phyloP scores from a whole-genome alignment of 2,113 vertebrate species.

The Leptobrachium leishanense region DNA sequence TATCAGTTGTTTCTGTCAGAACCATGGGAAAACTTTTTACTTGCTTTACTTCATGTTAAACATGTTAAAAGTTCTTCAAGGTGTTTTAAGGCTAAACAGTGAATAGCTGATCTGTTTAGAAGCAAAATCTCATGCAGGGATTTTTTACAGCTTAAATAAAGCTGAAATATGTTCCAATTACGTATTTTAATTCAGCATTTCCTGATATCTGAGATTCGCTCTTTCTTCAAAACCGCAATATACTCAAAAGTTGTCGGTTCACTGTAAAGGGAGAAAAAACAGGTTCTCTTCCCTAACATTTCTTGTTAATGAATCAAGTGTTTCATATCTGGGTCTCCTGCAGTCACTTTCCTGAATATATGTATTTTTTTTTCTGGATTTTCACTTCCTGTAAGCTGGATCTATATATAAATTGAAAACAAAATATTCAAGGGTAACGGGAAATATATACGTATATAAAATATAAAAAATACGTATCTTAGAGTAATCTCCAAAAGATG shows the following conservation, averaged over 20 bases:
- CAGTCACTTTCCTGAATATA: neutral
- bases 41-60: too few relatives aligned
- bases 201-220: neutral
- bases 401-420: too few relatives aligned
- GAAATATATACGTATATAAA: too few relatives aligned
- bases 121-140: neutral
- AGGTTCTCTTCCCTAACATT: neutral
- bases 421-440: too few relatives aligned
- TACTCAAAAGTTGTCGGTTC: neutral
- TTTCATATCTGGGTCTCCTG: neutral
- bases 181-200: constrained; percentile 1
- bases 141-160: neutral
- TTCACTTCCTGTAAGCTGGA: too few relatives aligned
- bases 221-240: neutral
- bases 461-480: too few relatives aligned
- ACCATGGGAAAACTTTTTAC: too few relatives aligned
- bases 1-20: too few relatives aligned
- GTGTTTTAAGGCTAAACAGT: neutral
- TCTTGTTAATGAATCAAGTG: neutral
- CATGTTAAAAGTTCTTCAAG: neutral
- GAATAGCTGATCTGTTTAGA: too few relatives aligned
- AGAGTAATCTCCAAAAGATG: too few relatives aligned
- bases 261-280: neutral
- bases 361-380: too few relatives aligned
- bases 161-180: neutral